Evolutionary conservation across 2,888 invertebrate genomes (phyloP), one percentile per base, ranked within the genome.

Genomic region (Athetis lepigone): DNA sequence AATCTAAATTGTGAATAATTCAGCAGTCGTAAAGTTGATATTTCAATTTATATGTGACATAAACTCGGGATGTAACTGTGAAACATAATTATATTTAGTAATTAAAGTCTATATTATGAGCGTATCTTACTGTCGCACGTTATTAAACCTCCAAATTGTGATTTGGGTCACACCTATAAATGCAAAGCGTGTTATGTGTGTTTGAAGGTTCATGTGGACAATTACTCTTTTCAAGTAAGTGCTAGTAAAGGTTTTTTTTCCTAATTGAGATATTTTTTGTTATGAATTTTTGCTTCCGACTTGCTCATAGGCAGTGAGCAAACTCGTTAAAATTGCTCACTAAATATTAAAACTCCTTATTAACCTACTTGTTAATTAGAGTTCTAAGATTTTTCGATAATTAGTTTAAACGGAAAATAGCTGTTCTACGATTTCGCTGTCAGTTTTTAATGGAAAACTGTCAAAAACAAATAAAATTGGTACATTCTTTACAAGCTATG

Each of bases 11-110:
- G 27, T 50, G 58, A 77, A 76, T 49, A 47, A 50, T n/a, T 19
- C 39, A 40, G 67, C 11, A 19, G 57, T 66, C 54, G 43, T 72
- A 73, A 72, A 73, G 67, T 65, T 51, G 21, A 36, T 66, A 58
- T 72, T 77, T 73, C 54, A 72, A 73, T 72, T 77, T 46, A 54
- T 27, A 54, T 55, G 29, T 55, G 57, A 43, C 46, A 55, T 72
- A 77, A 77, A 72, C 51, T 72, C 29, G 36, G 42, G 46, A 36
- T 51, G 37, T 65, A 16, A 72, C 39, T 47, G 63, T 47, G 50
- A 46, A 55, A 55, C 42, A 58, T 72, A 77, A 72, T 72, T 58
- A 65, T 73, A 72, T 77, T 46, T 29, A 50, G 77, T 47, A 40
- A 73, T 77, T 73, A 77, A 71, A 77, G 45, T 18, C 21, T 51